Conservation (phyloP, 2,113 vertebrate genomes). For the Thunnus maccoyii region DNA sequence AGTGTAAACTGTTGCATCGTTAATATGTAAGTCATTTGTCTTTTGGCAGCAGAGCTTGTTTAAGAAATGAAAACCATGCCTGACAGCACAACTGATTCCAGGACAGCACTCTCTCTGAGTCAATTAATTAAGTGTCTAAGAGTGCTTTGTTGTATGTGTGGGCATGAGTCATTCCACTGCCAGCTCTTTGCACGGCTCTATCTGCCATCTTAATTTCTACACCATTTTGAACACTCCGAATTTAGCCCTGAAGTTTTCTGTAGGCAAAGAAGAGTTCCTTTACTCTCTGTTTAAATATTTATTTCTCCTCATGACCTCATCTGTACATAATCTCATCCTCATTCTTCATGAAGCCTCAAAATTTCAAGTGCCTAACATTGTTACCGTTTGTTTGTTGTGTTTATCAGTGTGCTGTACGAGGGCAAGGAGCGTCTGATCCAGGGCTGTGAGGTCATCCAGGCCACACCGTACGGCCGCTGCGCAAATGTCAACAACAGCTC, state of each 20-base stretch:
- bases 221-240: neutral
- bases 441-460: slow-evolving; percentile 95
- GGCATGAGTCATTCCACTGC: neutral
- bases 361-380: neutral
- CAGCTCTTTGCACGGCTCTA: slow-evolving; percentile 24
- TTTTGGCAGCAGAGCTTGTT: slow-evolving; percentile 16
- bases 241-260: neutral
- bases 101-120: slow-evolving; percentile 4
- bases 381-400: rapidly evolving
- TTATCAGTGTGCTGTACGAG: slow-evolving; percentile 92
- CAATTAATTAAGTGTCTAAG: neutral
- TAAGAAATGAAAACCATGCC: slow-evolving; percentile 19
- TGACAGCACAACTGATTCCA: slow-evolving; percentile 8
- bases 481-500: slow-evolving; percentile 99
- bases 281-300: neutral
- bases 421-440: slow-evolving; percentile 94
- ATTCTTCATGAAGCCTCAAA: neutral
- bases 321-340: neutral
- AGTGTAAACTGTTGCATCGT: slow-evolving; percentile 12
- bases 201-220: slow-evolving; percentile 30
- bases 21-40: slow-evolving; percentile 12
- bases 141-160: slow-evolving; percentile 12
- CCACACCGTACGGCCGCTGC: slow-evolving; percentile 96
- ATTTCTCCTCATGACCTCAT: neutral
- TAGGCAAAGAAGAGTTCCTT: no score